phyloP scores from a whole-genome alignment of 2,113 vertebrate genomes.

The Chloroceryle aenea region DNA sequence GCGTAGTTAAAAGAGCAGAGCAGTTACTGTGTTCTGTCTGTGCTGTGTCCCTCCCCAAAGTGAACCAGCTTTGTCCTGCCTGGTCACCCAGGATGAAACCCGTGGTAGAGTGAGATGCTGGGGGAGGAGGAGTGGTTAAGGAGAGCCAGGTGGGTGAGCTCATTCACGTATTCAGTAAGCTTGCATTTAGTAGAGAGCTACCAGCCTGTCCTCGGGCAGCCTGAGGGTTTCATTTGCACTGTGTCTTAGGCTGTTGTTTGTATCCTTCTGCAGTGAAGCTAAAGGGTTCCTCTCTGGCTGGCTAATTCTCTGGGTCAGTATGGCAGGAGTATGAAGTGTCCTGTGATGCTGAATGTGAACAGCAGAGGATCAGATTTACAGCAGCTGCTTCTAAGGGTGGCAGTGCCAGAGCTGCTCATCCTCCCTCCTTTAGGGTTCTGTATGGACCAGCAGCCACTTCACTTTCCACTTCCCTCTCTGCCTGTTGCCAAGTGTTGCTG shows the following conservation, averaged over 20 bases:
- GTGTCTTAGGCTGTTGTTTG: background rate
- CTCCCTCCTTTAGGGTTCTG: background rate
- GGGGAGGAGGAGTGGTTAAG: no score
- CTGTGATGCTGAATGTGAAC: fast-evolving
- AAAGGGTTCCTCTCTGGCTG: background rate
- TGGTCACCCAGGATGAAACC: background rate
- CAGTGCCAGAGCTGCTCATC: background rate
- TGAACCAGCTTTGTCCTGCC: background rate
- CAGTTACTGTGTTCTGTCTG: background rate
- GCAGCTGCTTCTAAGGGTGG: background rate
- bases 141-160: background rate
- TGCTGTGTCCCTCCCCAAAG: background rate
- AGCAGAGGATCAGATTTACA: background rate
- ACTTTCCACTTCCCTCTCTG: background rate
- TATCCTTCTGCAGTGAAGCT: no score
- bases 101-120: fast-evolving
- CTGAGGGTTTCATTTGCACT: background rate
- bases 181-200: background rate
- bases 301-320: background rate
- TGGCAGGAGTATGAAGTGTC: background rate
- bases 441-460: background rate
- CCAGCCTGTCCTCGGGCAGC: background rate
- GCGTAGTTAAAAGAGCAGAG: background rate
- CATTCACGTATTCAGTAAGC: fast-evolving
- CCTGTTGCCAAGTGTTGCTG: background rate